These are phyloP conservation scores for Xiphophorus hellerii DNA, from an alignment of 2,113 vertebrate genomes.

Conservation along the genomic window DNA sequence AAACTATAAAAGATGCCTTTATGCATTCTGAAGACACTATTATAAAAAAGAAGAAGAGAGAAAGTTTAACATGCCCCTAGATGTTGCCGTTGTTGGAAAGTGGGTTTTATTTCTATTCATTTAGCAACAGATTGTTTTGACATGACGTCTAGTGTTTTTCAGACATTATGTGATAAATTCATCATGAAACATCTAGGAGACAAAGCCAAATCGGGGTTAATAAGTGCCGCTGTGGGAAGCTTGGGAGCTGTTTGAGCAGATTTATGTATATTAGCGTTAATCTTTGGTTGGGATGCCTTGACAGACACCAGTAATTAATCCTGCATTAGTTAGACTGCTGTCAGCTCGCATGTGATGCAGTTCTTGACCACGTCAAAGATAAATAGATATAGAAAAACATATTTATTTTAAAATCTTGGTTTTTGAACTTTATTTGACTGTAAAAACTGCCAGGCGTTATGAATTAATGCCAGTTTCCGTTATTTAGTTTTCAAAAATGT, in stretches of 20 bases:
- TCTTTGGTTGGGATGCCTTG: conserved; percentile 36
- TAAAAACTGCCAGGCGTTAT: neutral
- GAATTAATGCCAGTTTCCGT: neutral
- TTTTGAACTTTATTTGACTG: neutral
- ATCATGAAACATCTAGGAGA: conserved; percentile 2
- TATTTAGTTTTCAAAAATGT: neutral
- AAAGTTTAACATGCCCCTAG: neutral
- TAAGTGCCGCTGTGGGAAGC: conserved; percentile 12
- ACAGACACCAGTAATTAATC: conserved; percentile 46
- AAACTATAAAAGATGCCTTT: neutral
- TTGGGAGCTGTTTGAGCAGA: conserved; percentile 30
- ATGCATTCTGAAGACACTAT: neutral
- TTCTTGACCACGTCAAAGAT: conserved; percentile 1
- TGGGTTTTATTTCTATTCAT: neutral
- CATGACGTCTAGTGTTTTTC: neutral
- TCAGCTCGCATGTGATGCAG: conserved; percentile 32
- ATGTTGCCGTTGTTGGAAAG: neutral
- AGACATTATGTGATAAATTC: conserved; percentile 18
- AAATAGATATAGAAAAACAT: neutral
- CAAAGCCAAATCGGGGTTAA: conserved; percentile 24
- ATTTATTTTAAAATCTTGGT: neutral
- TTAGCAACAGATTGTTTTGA: neutral
- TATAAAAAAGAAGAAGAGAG: neutral
- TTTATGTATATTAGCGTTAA: conserved; percentile 33
- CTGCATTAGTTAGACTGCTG: conserved; percentile 33